phyloP scores from a whole-genome alignment of 1,140 invertebrate species.

The Nymphalis io region DNA sequence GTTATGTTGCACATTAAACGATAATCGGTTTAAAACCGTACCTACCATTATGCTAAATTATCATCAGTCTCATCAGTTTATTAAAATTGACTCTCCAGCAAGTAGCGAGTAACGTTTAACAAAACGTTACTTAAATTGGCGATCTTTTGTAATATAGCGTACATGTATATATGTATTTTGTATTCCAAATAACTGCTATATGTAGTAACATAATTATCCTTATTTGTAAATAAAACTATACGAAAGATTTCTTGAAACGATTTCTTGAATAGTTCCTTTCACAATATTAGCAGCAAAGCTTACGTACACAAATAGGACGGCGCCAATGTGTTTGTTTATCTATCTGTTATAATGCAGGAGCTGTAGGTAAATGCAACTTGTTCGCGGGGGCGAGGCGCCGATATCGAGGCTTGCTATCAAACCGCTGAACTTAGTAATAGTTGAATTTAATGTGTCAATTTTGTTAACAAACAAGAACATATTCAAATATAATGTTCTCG shows the following conservation, averaged over 20 bases:
- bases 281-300: slow-evolving; percentile 33
- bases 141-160: background rate
- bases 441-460: slow-evolving; percentile 9
- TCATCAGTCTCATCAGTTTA: background rate
- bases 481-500: background rate
- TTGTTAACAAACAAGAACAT: background rate
- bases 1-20: background rate
- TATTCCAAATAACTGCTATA: background rate
- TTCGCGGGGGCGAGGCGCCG: slow-evolving; percentile 15
- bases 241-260: too few relatives aligned
- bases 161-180: background rate
- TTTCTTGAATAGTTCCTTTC: slow-evolving; percentile 39
- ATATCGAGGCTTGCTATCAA: slow-evolving; percentile 5
- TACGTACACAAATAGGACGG: slow-evolving; percentile 25
- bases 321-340: slow-evolving; percentile 32
- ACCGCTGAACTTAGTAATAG: background rate
- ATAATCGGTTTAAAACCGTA: background rate
- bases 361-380: background rate
- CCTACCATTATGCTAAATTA: background rate
- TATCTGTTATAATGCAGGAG: slow-evolving; percentile 17
- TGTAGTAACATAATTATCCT: background rate
- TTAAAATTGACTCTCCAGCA: too few relatives aligned
- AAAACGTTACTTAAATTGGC: too few relatives aligned
- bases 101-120: too few relatives aligned
- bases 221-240: slow-evolving; percentile 5